phyloP scores from a whole-genome alignment of 2,797 vertebrate species.

The Merluccius polli region DNA sequence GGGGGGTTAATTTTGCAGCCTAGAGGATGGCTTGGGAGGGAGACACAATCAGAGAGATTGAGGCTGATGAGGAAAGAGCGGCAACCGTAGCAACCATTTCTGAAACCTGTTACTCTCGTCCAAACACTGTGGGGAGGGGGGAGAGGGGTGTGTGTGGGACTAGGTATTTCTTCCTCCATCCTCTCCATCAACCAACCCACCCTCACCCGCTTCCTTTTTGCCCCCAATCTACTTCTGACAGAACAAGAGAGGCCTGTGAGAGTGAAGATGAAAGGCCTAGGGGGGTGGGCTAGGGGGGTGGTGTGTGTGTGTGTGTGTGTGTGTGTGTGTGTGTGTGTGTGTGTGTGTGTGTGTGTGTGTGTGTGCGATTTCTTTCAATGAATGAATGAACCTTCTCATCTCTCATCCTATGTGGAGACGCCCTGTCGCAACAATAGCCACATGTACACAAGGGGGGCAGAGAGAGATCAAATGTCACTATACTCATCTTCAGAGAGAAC shows the following conservation, averaged over 20 bases:
- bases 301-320: conserved; percentile 28
- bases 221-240: conserved; percentile 37
- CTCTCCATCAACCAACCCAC: neutral
- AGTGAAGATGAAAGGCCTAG: conserved; percentile 71
- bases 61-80: conserved; percentile 29
- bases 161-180: conserved; percentile 25
- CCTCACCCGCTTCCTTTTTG: conserved; percentile 17
- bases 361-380: conserved; percentile 42
- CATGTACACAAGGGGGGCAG: conserved; percentile 28
- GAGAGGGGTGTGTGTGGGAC: conserved; percentile 24
- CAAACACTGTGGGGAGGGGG: conserved; percentile 17
- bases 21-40: conserved; percentile 1
- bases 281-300: conserved; percentile 34
- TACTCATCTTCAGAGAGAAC: neutral
- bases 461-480: conserved; percentile 19
- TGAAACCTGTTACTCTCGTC: conserved; percentile 43
- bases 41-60: conserved; percentile 52
- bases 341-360: conserved; percentile 24
- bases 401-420: conserved; percentile 30
- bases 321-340: conserved; percentile 30
- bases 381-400: conserved; percentile 69
- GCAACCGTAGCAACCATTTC: conserved; percentile 7
- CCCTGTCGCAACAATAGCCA: conserved; percentile 23
- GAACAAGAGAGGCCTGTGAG: conserved; percentile 76
- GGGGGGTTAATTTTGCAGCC: neutral